Conservation (phyloP, 1,140 invertebrate genomes). For the Drosophila yakuba region DNA sequence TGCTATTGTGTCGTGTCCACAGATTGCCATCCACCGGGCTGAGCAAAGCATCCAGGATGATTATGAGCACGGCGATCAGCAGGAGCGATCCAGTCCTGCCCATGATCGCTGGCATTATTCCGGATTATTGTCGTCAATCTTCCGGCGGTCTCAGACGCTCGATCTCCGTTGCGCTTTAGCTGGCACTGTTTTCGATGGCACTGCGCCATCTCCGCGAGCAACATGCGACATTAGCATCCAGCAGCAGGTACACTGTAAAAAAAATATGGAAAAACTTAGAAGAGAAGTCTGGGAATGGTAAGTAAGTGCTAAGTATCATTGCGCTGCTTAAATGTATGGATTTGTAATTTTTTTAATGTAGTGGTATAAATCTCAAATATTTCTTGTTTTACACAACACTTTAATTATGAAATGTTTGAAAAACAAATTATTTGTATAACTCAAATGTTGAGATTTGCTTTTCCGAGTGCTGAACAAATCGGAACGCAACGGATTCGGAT, state of each 20-base stretch:
- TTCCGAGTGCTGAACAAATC: neutral
- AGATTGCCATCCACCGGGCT: slow-evolving; percentile 7
- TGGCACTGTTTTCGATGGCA: slow-evolving; percentile 48
- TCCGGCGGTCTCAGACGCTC: slow-evolving; percentile 33
- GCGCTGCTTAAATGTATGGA: neutral
- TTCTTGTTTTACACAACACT: too few species aligned
- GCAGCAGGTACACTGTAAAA: neutral
- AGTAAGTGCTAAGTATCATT: too few species aligned
- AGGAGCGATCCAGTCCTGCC: slow-evolving; percentile 19
- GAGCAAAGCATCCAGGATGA: slow-evolving; percentile 25
- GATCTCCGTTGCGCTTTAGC: slow-evolving; percentile 17
- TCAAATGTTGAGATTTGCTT: neutral
- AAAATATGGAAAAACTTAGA: neutral
- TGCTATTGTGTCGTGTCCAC: slow-evolving; percentile 72
- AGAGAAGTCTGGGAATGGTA: too few species aligned
- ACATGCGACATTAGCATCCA: slow-evolving; percentile 39
- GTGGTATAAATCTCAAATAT: too few species aligned
- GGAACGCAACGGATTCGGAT: slow-evolving; percentile 35
- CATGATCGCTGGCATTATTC: neutral
- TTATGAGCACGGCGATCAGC: slow-evolving; percentile 13
- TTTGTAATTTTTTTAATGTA: too few species aligned
- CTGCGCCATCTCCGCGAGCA: slow-evolving; percentile 44
- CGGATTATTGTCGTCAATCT: slow-evolving; percentile 15
- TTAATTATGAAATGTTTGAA: too few species aligned
- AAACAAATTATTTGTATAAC: too few species aligned